Percentiles rank a stretch among this genome's conserved stretches.
Evolutionary conservation across 2,113 vertebrate species (phyloP).

Genomic region (Orientallactaga bullata): DNA sequence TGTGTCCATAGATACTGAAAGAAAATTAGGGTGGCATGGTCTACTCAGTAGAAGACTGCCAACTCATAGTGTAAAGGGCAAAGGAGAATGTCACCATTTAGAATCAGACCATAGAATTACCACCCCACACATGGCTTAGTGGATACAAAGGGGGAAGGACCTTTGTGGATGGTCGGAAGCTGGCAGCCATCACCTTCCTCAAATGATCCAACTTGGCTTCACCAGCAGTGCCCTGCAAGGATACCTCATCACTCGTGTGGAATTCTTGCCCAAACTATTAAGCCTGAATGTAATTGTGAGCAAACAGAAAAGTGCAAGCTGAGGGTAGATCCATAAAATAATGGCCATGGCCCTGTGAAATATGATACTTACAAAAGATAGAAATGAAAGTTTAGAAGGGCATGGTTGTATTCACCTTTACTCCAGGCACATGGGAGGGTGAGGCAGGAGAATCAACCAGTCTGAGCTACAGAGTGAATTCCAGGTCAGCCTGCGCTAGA

Average conservation of each 20-base stretch:
- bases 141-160: background rate
- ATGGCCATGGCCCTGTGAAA: background rate
- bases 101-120: background rate
- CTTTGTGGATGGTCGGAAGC: background rate
- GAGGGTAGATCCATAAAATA: background rate
- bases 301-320: background rate
- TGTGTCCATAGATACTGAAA: background rate
- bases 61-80: background rate
- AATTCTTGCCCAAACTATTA: background rate
- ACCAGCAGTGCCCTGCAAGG: background rate
- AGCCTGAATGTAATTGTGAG: background rate
- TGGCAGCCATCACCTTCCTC: background rate
- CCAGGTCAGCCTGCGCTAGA: too few species aligned
- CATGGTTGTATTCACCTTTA: too few species aligned
- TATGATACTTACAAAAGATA: background rate
- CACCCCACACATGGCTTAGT: background rate
- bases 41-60: background rate
- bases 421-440: too few species aligned
- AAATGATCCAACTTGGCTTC: background rate
- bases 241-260: background rate
- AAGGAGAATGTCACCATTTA: background rate
- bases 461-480: too few species aligned
- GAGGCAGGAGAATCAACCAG: too few species aligned
- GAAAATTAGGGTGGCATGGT: background rate
- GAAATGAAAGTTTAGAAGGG: background rate